Percentiles rank a stretch among this genome's conserved stretches.
phyloP scores from a whole-genome alignment of 2,888 invertebrate genomes.

The Drosophila robusta region DNA sequence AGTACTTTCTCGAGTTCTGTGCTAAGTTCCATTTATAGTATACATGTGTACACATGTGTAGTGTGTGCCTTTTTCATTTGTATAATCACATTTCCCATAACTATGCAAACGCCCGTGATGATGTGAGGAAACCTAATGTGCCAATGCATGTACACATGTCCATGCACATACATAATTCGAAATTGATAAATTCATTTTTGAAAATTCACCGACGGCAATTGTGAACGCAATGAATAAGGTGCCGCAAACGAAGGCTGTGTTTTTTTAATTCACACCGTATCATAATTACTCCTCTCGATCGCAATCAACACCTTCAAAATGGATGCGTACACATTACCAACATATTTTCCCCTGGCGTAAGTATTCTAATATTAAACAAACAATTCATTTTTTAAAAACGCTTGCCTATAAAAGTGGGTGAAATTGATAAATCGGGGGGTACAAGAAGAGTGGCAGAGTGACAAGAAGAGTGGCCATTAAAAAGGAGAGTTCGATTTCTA shows the following conservation, averaged over 20 bases:
- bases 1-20: conserved; percentile 6
- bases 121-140: background rate
- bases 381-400: background rate
- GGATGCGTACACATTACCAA: conserved; percentile 71
- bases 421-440: too few relatives aligned
- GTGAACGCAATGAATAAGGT: conserved; percentile 7
- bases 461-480: too few relatives aligned
- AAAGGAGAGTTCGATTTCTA: too few relatives aligned
- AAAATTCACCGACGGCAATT: conserved; percentile 34
- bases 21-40: conserved; percentile 5
- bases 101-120: background rate
- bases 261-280: background rate
- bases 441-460: too few relatives aligned
- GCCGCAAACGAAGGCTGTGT: conserved; percentile 3
- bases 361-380: conserved; percentile 26
- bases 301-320: conserved; percentile 27
- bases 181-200: background rate
- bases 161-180: background rate
- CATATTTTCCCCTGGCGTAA: conserved; percentile 73
- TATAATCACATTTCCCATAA: background rate
- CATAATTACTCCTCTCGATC: background rate
- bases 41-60: background rate
- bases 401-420: too few relatives aligned
- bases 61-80: background rate
- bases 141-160: background rate